phyloP scores from a whole-genome alignment of 2,797 vertebrate genomes.

The Notoglanidium macrostoma region DNA sequence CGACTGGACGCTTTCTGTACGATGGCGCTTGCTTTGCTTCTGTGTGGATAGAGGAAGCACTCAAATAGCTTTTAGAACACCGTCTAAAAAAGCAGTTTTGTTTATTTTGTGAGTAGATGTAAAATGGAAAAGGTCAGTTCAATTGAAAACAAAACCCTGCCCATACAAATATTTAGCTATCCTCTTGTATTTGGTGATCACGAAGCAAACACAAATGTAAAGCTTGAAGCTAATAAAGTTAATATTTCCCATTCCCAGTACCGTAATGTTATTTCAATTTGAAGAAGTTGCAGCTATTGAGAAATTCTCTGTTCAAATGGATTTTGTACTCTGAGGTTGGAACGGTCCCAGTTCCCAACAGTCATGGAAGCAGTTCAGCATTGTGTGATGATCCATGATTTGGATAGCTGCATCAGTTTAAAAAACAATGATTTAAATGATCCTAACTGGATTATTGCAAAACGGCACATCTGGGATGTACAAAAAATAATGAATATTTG shows the following conservation, averaged over 20 bases:
- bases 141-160: neutral
- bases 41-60: neutral
- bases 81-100: neutral
- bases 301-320: neutral
- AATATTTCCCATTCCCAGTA: too few relatives aligned
- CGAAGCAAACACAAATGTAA: too few relatives aligned
- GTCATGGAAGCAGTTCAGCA: neutral
- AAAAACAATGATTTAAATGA: neutral
- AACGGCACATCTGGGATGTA: neutral
- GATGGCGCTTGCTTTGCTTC: neutral
- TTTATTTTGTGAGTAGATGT: neutral
- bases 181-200: neutral
- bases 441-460: neutral
- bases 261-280: neutral
- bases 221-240: neutral
- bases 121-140: neutral
- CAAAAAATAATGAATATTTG: neutral
- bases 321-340: neutral
- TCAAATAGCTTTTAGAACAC: neutral
- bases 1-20: neutral
- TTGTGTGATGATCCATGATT: neutral
- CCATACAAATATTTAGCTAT: neutral
- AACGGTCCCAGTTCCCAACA: neutral
- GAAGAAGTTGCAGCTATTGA: neutral
- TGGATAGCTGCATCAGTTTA: neutral